Percentiles rank a stretch among this genome's conserved stretches.
Evolutionary conservation across 2,797 vertebrate species (phyloP).

Genomic region (Chloroceryle inda): DNA sequence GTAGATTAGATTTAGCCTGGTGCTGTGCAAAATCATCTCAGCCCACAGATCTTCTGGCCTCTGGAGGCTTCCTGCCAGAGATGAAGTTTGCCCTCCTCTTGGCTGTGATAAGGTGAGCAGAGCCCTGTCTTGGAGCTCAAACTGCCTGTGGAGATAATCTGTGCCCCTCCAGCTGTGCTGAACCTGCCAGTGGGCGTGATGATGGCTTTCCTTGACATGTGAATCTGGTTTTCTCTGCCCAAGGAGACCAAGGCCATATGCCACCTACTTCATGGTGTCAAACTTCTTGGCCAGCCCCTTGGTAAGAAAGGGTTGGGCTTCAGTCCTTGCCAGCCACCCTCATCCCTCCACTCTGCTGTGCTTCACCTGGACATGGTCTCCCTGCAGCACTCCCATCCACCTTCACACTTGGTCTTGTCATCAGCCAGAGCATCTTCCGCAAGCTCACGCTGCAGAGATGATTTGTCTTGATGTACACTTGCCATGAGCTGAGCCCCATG

Average conservation of each 20-base stretch:
- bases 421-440: neutral
- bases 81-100: neutral
- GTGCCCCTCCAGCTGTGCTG: neutral
- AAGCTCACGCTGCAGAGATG: rapidly evolving
- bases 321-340: neutral
- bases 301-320: neutral
- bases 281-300: neutral
- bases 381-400: neutral
- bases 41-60: neutral
- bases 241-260: slow-evolving; percentile 15
- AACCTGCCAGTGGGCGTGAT: neutral
- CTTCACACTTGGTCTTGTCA: neutral
- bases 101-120: slow-evolving; percentile 10
- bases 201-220: neutral
- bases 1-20: neutral
- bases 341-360: neutral
- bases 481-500: neutral
- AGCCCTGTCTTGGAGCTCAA: neutral
- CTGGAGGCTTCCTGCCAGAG: neutral
- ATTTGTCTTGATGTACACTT: rapidly evolving
- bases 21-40: neutral
- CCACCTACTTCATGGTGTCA: neutral
- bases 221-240: neutral
- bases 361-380: neutral
- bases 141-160: slow-evolving; percentile 32